A percentile compares a stretch with the other conserved stretches of the same genome.
Evolutionary conservation across 1,140 invertebrate species (phyloP).

Genomic region (Protaetia brevitarsis): DNA sequence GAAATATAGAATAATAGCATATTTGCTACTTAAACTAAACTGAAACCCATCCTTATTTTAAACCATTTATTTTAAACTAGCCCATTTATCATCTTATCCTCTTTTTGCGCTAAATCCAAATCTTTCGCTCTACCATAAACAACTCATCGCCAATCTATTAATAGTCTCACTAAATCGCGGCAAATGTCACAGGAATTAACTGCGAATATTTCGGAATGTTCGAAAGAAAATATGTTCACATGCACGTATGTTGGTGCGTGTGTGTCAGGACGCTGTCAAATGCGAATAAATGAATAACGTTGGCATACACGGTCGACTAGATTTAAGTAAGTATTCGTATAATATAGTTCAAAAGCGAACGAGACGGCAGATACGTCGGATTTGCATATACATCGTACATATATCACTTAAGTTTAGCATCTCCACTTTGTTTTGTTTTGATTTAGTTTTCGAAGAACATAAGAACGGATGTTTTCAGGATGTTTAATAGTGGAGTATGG

Average conservation of each 20-base stretch:
- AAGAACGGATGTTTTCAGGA: no score
- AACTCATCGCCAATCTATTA: no score
- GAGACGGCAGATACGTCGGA: not conserved
- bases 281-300: conserved; percentile 33
- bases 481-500: no score
- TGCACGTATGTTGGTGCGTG: conserved; percentile 10
- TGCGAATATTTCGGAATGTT: not conserved
- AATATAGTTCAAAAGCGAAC: conserved; percentile 5
- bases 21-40: no score
- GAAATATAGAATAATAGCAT: no score
- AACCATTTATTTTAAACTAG: no score
- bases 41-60: no score
- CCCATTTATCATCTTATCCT: no score
- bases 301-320: conserved; percentile 33
- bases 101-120: no score
- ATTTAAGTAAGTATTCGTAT: conserved; percentile 4
- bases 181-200: not conserved
- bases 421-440: not conserved
- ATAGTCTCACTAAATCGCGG: no score
- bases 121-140: no score
- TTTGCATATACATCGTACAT: conserved; percentile 34
- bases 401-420: conserved; percentile 27
- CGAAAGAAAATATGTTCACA: not conserved
- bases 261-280: conserved; percentile 28
- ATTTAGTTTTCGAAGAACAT: not conserved